Conservation (phyloP, 1,140 invertebrate genomes). For the Contarinia nasturtii region DNA sequence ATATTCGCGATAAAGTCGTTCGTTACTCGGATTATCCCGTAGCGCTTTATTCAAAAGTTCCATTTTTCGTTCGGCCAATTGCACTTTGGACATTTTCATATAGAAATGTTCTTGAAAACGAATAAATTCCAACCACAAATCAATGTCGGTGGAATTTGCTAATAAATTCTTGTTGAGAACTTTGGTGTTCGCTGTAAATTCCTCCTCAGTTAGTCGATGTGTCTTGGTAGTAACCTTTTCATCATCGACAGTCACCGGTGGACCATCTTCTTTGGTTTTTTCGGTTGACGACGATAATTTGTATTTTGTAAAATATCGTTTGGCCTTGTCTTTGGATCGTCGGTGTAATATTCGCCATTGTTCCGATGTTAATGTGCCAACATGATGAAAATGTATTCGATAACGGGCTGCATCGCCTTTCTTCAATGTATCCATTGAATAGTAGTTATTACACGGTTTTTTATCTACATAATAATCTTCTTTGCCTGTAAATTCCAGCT, state of each 20-base stretch:
- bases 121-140: constrained; percentile 34
- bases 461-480: constrained; percentile 33
- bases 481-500: constrained; percentile 18
- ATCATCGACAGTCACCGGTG: neutral
- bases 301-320: constrained; percentile 8
- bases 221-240: neutral
- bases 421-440: constrained; percentile 25
- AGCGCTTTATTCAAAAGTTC: constrained; percentile 34
- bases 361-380: constrained; percentile 14
- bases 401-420: constrained; percentile 27
- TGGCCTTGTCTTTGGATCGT: constrained; percentile 7
- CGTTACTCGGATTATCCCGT: constrained; percentile 25
- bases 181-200: constrained; percentile 26
- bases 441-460: constrained; percentile 22
- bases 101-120: constrained; percentile 30
- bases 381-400: constrained; percentile 13
- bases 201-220: constrained; percentile 17
- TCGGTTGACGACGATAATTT: neutral
- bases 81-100: constrained; percentile 22
- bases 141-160: constrained; percentile 28
- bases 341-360: neutral
- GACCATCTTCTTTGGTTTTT: neutral
- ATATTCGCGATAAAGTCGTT: constrained; percentile 26
- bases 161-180: constrained; percentile 29
- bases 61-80: constrained; percentile 29